These are phyloP conservation scores for Siderastrea siderea DNA, from an alignment of 92 coral and sea anemone species.

Conservation along the genomic window DNA sequence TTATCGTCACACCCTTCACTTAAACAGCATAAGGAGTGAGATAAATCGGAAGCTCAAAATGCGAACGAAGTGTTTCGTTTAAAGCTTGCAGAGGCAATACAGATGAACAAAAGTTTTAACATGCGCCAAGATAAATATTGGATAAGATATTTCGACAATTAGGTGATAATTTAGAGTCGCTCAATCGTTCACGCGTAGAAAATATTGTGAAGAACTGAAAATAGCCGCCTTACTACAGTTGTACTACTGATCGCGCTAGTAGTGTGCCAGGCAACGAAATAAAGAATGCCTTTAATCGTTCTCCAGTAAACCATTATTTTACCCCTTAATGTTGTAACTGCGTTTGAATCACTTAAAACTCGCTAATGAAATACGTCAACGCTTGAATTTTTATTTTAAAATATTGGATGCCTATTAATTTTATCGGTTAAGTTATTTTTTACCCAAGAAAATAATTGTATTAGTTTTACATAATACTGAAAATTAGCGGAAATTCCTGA, in stretches of 20 bases:
- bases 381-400: neutral
- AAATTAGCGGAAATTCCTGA: neutral
- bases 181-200: neutral
- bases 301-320: too few relatives aligned
- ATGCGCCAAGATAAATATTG: neutral
- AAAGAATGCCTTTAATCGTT: too few relatives aligned
- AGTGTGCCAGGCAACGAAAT: too few relatives aligned
- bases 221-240: too few relatives aligned
- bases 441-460: too few relatives aligned
- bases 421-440: neutral
- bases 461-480: neutral
- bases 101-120: neutral
- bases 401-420: neutral
- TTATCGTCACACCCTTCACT: neutral
- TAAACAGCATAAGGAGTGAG: neutral
- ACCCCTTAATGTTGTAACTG: neutral
- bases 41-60: neutral
- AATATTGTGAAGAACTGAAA: too few relatives aligned
- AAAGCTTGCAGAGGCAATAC: neutral
- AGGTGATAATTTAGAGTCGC: neutral
- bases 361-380: neutral
- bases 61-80: neutral
- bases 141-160: slow-evolving; percentile 12
- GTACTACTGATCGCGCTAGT: too few relatives aligned
- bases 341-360: neutral